Base-by-base conservation (phyloP, 2,113 vertebrate species). In the Mustela lutreola region DNA sequence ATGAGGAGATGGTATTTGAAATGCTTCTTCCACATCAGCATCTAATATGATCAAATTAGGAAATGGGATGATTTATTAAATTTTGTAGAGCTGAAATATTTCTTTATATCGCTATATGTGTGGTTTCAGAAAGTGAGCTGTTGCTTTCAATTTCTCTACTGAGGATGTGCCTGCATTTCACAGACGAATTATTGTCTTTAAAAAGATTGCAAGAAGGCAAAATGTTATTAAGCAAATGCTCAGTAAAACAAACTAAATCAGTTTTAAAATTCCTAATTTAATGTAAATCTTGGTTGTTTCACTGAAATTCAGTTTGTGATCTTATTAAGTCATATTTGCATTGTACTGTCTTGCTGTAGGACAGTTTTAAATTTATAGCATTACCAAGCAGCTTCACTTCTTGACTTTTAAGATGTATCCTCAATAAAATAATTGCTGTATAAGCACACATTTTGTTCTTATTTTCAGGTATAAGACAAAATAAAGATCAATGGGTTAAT, bases 21-120 rank as follows among this genome's bases (percentile, higher is more conserved):
- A 99, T 97, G 99, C 99, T 99, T 98, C 99, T 98, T 99, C 99
- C 99, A 99, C 99, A 99, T 99, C 99, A 99, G 98, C 99, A 99
- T 99, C 99, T 99, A 99, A 99, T 99, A 99, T 99, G 99, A 99
- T 99, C 99, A 99, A 99, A 99, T 99, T 99, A 99, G 99, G 99
- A 99, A 99, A 99, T 99, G 98, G 99, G 98, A 98, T 99, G 99
- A 99, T 99, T 98, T 99, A 99, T 99, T 99, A 99, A 99, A 99
- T 99, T 99, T 98, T 71, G 97, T 89, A 98, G 96, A 98, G 99
- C 99, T 99, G 98, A 99, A 99, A 99, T 99, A 99, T 99, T 99
- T 99, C 98, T 99, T 98, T 97, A 98, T 98, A 98, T 98, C 99
- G 97, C 99, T 98, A 62, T 98, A 98, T 98, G 98, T 98, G 98